Base-by-base conservation (phyloP, 2,797 vertebrate genomes). In the Toxotes lorentzi region DNA sequence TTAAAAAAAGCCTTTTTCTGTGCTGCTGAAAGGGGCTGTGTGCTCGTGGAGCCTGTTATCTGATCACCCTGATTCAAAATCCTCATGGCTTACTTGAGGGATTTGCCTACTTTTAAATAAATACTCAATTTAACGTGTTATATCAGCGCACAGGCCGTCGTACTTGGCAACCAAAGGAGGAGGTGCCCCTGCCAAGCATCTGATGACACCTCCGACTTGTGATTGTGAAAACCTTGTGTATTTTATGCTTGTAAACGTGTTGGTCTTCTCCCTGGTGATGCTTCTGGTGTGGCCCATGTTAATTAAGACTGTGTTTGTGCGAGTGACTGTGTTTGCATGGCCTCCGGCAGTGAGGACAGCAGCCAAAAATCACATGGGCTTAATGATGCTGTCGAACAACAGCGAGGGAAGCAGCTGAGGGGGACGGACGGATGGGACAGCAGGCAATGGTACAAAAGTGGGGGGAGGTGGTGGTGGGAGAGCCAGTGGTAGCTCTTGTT, bases 311-410 rank as follows among this genome's bases (percentile, higher is more conserved):
- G 51, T 47, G 45, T 62, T 16, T 72, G 40, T 53, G 43, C n/a
- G 70, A 17, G 80, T 7, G 7, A 19, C 54, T 63, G 48, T 57
- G 74, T 43, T 51, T 5, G 61, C 12, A 5, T 38, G 75, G 32
- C 56, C 59, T 48, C 59, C 59, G 63, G 50, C 45, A 57, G 45
- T 4, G 4, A 41, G 32, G 61, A 34, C 41, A 57, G 68, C 54
- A n/a, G 56, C 50, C 35, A 27, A 62, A 30, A 51, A 50, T 43
- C 73, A 60, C 21, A 70, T 43, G 27, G 80, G 71, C 83, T 90
- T 90, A 88, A 92, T 84, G 70, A 85, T 70, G 68, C 82, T 81
- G 87, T 78, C 82, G 34, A 72, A 19, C 0, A 27, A 50, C 11
- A 3, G 45, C 2, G 21, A 64, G 34, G 45, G 59, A 70, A 27